Evolutionary conservation across 2,113 vertebrate species (phyloP), one percentile per base, ranked within the genome.

Genomic region (Sinocyclocheilus anophthalmus): DNA sequence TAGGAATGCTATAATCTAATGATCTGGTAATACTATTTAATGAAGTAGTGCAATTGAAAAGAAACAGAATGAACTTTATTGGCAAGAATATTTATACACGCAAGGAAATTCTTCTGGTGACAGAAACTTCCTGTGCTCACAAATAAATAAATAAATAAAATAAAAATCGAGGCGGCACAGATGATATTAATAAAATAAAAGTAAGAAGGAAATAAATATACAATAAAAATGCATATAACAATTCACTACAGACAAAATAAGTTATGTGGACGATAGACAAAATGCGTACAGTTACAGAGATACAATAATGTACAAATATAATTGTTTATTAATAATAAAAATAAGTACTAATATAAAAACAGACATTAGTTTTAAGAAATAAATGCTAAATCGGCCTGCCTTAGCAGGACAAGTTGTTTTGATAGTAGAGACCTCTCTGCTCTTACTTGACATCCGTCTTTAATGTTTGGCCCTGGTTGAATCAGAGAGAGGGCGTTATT

Each of bases 401-500:
- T 48, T 72, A 88, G 90, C 88, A 90, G 89, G 88, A 87, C 55
- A 76, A 30, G 37, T 92, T 87, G 90, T 92, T 93, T 93, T 89
- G 89, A 90, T 86, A 91, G 69, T 26, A 75, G 20, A 75, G 85
- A 90, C 87, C 90, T 87, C 63, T 79, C 86, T 81, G 90, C 84
- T 83, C 86, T 45, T 24, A 9, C 82, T 70, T 87, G 72, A 80
- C 87, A 80, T 83, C 88, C 90, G 81, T 84, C 80, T 85, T 85
- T 79, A 65, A 59, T 88, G 89, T 89, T 87, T 91, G 90, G 90
- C 91, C 89, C 84, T 33, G 65, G 82, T 72, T 92, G 86, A 92
- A 91, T 93, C 88, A 86, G 86, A 82, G 86, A 82, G 89, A 91
- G 91, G 88, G 92, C 93, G 93, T 92, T 92, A 90, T 92, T 95